A percentile compares a stretch with the other conserved stretches of the same genome.
These are phyloP conservation scores for Ephydatia muelleri DNA, from an alignment of 37 sponge, comb jelly and placozoan species.

Conservation along the genomic window DNA sequence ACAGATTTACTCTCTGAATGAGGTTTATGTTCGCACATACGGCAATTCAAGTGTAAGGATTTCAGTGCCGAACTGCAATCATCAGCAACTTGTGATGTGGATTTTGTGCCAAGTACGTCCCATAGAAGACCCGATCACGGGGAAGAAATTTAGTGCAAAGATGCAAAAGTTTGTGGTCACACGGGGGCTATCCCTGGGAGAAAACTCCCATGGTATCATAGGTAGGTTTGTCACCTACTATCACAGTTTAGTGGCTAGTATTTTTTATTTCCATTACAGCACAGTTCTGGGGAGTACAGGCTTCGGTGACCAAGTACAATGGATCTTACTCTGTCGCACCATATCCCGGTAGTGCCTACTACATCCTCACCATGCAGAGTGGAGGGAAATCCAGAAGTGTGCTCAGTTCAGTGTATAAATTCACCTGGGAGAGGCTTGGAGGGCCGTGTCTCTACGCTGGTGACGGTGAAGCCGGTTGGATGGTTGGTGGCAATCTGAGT, in stretches of 20 bases:
- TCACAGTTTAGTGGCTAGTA: background rate
- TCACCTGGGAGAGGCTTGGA: background rate
- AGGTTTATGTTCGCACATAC: background rate
- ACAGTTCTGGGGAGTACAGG: background rate
- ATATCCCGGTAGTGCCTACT: background rate
- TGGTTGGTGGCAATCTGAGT: background rate
- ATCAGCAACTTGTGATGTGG: constrained; percentile 43
- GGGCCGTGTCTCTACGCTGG: background rate
- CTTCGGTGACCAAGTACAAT: background rate
- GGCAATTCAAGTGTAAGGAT: constrained; percentile 4
- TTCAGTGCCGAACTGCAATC: constrained; percentile 54
- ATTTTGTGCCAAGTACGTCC: constrained; percentile 20
- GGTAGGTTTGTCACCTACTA: constrained; percentile 10
- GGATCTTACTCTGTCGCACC: background rate
- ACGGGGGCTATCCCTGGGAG: constrained; percentile 21
- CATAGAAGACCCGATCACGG: background rate
- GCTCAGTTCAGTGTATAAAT: background rate
- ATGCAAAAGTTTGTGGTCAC: constrained; percentile 10
- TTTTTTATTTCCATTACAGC: background rate
- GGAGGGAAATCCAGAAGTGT: background rate
- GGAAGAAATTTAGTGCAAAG: background rate
- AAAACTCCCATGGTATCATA: constrained; percentile 35
- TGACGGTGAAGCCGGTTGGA: background rate
- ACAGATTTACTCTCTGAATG: background rate
- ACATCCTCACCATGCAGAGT: background rate